phyloP scores from a whole-genome alignment of 1,140 invertebrate genomes.

The Hycleus phaleratus region DNA sequence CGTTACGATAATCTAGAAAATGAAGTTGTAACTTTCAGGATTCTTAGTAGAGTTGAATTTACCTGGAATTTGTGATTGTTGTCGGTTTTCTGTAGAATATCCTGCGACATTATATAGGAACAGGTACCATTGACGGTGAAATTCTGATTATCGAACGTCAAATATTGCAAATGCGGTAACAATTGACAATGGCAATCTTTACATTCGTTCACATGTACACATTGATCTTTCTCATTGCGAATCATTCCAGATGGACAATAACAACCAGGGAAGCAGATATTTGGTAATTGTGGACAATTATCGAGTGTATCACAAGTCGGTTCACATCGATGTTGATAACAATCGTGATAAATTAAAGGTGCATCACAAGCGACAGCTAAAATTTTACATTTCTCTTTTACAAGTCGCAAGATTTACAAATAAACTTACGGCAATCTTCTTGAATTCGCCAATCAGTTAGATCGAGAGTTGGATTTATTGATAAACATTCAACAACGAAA shows the following conservation, averaged over 20 bases:
- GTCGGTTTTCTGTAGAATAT: conserved; percentile 42
- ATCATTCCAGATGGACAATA: conserved; percentile 74
- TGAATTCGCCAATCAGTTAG: conserved; percentile 62
- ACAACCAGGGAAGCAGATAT: conserved; percentile 71
- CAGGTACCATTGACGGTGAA: conserved; percentile 69
- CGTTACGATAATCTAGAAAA: conserved; percentile 41
- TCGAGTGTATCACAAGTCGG: conserved; percentile 57
- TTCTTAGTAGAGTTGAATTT: background rate
- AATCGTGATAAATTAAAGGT: conserved; percentile 70
- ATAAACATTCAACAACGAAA: conserved; percentile 64
- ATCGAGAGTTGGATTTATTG: conserved; percentile 51
- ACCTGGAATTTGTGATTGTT: conserved; percentile 58
- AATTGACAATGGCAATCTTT: conserved; percentile 71
- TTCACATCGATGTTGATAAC: conserved; percentile 65
- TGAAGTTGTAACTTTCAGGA: too few species aligned
- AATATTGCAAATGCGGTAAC: conserved; percentile 60
- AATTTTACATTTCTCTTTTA: conserved; percentile 14
- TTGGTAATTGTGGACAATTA: conserved; percentile 52
- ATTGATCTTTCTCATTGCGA: conserved; percentile 53
- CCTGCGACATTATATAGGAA: conserved; percentile 65
- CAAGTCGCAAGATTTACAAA: conserved; percentile 16
- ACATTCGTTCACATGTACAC: conserved; percentile 62
- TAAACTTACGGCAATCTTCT: conserved; percentile 56
- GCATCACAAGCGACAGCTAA: conserved; percentile 58
- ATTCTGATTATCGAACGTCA: conserved; percentile 65